Percentiles rank a stretch among this genome's conserved stretches.
Evolutionary conservation across 1,140 invertebrate species (phyloP).

Genomic region (Lordiphosa clarofinis): DNA sequence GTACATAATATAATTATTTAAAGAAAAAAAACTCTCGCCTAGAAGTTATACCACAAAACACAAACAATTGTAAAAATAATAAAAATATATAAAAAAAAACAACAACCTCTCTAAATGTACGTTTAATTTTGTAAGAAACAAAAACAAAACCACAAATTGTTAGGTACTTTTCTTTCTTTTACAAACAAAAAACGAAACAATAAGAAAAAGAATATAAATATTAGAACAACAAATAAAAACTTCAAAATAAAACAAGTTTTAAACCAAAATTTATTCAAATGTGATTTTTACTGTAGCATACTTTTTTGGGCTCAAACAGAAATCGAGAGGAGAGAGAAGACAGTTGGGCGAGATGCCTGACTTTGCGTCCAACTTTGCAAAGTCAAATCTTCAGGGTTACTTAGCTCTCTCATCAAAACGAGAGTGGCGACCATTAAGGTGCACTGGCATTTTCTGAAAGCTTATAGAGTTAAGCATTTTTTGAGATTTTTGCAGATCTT

Average conservation of each 20-base stretch:
- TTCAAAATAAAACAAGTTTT: slow-evolving; percentile 37
- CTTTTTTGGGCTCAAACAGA: too few species aligned
- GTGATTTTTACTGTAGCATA: not conserved
- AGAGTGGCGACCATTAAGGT: too few species aligned
- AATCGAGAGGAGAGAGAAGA: too few species aligned
- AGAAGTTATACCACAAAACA: slow-evolving; percentile 57
- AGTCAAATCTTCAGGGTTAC: too few species aligned
- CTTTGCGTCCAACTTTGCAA: too few species aligned
- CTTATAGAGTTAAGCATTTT: too few species aligned
- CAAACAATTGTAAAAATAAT: slow-evolving; percentile 28
- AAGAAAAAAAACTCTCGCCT: slow-evolving; percentile 45
- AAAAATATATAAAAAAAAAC: slow-evolving; percentile 32
- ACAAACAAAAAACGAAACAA: slow-evolving; percentile 33
- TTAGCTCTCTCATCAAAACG: too few species aligned
- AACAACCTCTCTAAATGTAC: slow-evolving; percentile 57
- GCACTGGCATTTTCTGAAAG: too few species aligned
- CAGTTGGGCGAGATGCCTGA: too few species aligned
- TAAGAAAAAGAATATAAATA: slow-evolving; percentile 49
- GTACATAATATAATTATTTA: slow-evolving; percentile 47
- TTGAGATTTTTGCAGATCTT: too few species aligned
- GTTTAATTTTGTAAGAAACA: slow-evolving; percentile 63
- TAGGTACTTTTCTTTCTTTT: slow-evolving; percentile 61
- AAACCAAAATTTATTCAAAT: slow-evolving; percentile 16
- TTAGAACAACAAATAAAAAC: slow-evolving; percentile 41
- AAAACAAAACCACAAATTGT: slow-evolving; percentile 43